Percentiles rank a stretch among this genome's conserved stretches.
Conservation (phyloP, 92 coral and sea anemone genomes). For the Diadumene lineata region DNA sequence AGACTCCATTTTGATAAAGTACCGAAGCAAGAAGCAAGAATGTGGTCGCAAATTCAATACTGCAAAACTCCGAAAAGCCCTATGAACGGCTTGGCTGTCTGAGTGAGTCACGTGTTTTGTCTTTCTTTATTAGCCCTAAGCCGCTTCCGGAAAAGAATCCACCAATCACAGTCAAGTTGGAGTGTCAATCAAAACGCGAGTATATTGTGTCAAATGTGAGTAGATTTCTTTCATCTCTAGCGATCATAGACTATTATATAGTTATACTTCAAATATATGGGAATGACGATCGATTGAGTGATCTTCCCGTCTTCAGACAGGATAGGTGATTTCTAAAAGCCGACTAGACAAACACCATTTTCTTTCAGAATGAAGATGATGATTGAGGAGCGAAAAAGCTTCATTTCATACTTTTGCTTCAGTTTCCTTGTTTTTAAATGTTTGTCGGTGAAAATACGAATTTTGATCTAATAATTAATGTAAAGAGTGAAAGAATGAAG, state of each 20-base stretch:
- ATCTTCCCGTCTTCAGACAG: conserved; percentile 21
- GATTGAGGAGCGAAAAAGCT: no score
- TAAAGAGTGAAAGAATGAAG: no score
- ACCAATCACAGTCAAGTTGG: conserved; percentile 51
- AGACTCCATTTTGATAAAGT: conserved; percentile 37
- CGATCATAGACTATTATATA: conserved; percentile 20
- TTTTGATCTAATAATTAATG: no score
- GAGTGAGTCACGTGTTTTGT: conserved; percentile 60
- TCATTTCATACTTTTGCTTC: no score
- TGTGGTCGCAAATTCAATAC: conserved; percentile 10
- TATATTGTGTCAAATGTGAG: not conserved
- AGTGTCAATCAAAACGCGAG: conserved; percentile 16
- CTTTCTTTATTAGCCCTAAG: conserved; percentile 53
- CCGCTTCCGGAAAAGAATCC: conserved; percentile 48
- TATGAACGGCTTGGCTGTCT: conserved; percentile 26
- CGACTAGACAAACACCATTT: not conserved
- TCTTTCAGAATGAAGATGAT: no score
- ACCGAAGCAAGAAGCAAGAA: conserved; percentile 25
- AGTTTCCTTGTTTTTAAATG: no score
- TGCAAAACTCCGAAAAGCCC: conserved; percentile 8
- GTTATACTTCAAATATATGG: conserved; percentile 19
- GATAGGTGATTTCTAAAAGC: conserved; percentile 14
- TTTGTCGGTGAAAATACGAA: no score
- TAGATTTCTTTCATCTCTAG: conserved; percentile 10
- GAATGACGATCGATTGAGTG: conserved; percentile 28